Percentiles rank a stretch among this genome's conserved stretches.
phyloP scores from a whole-genome alignment of 2,797 vertebrate species.

The Zalophus californianus region DNA sequence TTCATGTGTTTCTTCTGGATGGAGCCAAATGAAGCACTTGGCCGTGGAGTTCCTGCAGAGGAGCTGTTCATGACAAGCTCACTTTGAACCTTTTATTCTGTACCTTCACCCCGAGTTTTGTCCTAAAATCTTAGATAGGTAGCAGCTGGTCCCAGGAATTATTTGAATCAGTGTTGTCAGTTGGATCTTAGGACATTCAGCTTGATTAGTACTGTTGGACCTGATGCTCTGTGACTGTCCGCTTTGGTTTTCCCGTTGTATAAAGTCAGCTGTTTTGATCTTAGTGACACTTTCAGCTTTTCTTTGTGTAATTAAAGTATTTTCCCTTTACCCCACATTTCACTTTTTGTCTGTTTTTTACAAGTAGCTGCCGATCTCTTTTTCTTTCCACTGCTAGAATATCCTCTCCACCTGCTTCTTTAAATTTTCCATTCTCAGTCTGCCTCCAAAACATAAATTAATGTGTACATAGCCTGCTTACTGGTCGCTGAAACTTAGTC shows the following conservation, averaged over 20 bases:
- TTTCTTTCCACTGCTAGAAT: slow-evolving; percentile 10
- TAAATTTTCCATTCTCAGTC: neutral
- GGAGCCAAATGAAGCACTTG: neutral
- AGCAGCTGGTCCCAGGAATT: neutral
- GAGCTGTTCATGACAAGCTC: neutral
- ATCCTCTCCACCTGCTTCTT: neutral
- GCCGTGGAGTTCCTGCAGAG: neutral
- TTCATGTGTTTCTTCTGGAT: neutral
- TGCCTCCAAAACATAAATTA: neutral
- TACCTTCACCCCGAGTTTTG: neutral
- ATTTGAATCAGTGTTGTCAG: neutral
- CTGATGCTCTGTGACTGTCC: neutral
- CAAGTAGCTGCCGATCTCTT: neutral
- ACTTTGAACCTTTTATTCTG: neutral
- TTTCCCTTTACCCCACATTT: neutral
- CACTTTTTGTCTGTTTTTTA: neutral
- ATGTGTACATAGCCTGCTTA: neutral
- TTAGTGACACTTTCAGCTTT: neutral
- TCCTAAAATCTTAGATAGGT: neutral
- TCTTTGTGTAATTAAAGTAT: neutral
- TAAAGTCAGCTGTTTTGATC: neutral
- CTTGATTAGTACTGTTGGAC: neutral
- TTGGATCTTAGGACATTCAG: neutral
- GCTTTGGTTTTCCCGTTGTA: neutral
- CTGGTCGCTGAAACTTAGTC: neutral